phyloP scores from a whole-genome alignment of 2,113 vertebrate species.

The Prinia subflava region DNA sequence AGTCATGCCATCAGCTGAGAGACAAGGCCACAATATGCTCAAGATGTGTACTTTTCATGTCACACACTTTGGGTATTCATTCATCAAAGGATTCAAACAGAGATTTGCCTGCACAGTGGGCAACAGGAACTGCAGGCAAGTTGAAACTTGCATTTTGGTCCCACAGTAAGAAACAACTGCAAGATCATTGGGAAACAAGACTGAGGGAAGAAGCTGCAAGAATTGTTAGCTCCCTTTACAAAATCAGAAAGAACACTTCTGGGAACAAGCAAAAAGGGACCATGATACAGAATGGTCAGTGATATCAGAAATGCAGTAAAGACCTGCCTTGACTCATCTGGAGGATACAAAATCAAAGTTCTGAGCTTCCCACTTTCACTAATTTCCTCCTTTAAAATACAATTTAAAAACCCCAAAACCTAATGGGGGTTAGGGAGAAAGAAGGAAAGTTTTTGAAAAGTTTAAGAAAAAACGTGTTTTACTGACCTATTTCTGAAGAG shows the following conservation, averaged over 20 bases:
- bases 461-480: background rate
- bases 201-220: background rate
- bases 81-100: background rate
- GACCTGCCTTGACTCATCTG: background rate
- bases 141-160: background rate
- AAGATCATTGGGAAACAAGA: background rate
- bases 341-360: background rate
- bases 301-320: background rate
- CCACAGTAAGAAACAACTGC: background rate
- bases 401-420: rapidly evolving
- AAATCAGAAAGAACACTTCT: background rate
- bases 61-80: background rate
- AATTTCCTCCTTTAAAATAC: background rate
- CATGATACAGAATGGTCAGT: background rate
- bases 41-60: background rate
- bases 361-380: background rate
- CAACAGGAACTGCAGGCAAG: background rate
- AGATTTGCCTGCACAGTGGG: background rate
- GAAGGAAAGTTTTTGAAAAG: background rate
- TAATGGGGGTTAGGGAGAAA: rapidly evolving
- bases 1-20: background rate
- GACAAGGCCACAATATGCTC: background rate
- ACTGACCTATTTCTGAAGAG: background rate
- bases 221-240: background rate
- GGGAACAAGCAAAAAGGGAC: background rate